Base-by-base conservation (phyloP, 2,113 vertebrate species). In the Etia nguti region DNA sequence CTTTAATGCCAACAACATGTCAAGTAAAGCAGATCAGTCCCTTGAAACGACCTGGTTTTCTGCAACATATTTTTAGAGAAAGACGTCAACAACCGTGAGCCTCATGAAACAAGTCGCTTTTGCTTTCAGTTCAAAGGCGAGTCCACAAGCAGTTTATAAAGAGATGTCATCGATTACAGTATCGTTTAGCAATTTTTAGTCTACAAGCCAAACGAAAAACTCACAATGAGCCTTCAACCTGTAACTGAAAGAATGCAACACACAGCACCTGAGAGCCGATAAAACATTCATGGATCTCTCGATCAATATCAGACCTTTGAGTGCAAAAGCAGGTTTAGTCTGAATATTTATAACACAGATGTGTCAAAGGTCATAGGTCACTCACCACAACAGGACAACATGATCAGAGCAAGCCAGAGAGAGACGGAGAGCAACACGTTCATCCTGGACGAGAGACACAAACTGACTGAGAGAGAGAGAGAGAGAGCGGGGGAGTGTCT, bases 381-480 rank as follows among this genome's bases (percentile, higher is more conserved):
- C 92, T 93, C 87, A 93, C 90, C 90, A 18, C 36, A 52, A 82
- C 70, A 81, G 41, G 65, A 73, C 15, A 2, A 24, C 81, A 70
- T 48, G 55, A 92, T 46, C 48, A 92, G 56, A 57, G 77, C 20
- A 0, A 90, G 6, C 31, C 77, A 89, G 80, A 93, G 80, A 50
- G 77, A 57, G 29, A 89, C 59, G 8, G 43, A 55, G 8, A 88
- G 38, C 18, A 43, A 26, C 29, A 73, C 26, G 3, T 90, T 86
- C 92, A 93, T 92, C 89, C 43, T 88, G 89, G 65, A 81, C 3
- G 12, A 82, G 57, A 82, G 65, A 83, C 79, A 60, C 2, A 10
- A 24, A 43, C 57, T 9, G 79, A 92, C 55, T 82, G 89, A 88
- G 60, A 15, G 6, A 12, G 1, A 52, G 16, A 62, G 52, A 34